Base-by-base conservation (phyloP, 2,113 vertebrate genomes). In the Morone saxatilis region DNA sequence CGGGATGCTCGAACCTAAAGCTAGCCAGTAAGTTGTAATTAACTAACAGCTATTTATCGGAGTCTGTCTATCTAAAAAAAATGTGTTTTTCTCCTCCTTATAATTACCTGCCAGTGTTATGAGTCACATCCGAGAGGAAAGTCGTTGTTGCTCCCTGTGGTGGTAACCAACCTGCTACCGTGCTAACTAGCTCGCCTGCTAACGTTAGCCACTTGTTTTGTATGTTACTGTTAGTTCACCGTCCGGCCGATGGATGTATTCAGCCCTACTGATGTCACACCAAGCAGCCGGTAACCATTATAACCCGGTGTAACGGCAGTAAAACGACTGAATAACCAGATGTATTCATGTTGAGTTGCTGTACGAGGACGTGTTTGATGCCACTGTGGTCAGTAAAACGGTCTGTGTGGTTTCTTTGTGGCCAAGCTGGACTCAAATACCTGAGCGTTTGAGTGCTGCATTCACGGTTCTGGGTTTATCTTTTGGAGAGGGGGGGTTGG, bases 1-100 rank as follows among this genome's bases (percentile, higher is more conserved):
- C 94, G 53, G 94, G 94, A 89, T 94, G 94, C 82, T 93, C 94
- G 36, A 96, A 95, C 89, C 90, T 95, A 11, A 95, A 96, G 91
- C 93, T 95, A 61, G 71, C 90, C 77, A 94, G 95, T 96, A 89
- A 95, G 95, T 92, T 85, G 1, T 45, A 56, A 67, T 57, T 38
- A 48, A 9, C n/a, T 0, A 9, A 4, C 31, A 31, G 31, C 31
- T 31, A 31, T 31, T 31, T 31, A 2, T 31, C 31, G 31, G 31
- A 31, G 31, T 31, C 31, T 31, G 31, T 2, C 31, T 3, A 4
- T 31, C 31, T 31, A n/a, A n/a, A n/a, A n/a, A n/a, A n/a, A n/a
- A n/a, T n/a, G 0, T 17, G 0, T 62, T 8, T 1, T 31, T 1
- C 0, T 31, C 2, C 31, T 31, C 41, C 17, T 38, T 4, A 31